Evolutionary conservation across 2,113 vertebrate genomes (phyloP), one percentile per base, ranked within the genome.

Genomic region (Sebastes fasciatus): DNA sequence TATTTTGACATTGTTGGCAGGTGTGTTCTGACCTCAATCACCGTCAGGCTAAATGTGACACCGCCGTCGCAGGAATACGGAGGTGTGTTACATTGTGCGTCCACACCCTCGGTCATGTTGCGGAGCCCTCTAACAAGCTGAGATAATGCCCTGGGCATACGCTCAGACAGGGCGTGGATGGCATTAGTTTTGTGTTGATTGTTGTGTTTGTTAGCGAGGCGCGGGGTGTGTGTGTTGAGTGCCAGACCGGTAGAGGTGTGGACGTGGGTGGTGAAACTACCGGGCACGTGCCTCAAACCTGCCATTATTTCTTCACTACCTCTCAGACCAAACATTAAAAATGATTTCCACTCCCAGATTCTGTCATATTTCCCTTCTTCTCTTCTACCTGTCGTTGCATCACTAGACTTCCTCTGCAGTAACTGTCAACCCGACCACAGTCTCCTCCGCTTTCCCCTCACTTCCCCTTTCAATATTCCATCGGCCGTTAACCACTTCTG

Each of bases 131-230:
- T 83, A 88, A 90, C 85, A 86, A 80, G 84, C 76, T 69, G 70
- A 79, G 84, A 86, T 85, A 87, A 77, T 74, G 84, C 77, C 58
- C 65, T n/a, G 70, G 79, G 77, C 65, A 66, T 73, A 74, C 60
- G 16, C 71, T 88, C 75, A 89, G 89, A 90, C 88, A 87, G 89
- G 91, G 89, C 60, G 92, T 87, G 91, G 85, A 86, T 45, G 76
- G 61, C 23, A 64, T 77, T 69, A 63, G 54, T 43, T 62, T 14
- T 62, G 65, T 83, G 76, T 63, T 76, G 58, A 86, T 81, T 89
- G 86, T 86, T 66, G 79, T 76, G 71, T 55, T 84, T 77, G 70
- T 81, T 78, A 76, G 69, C 1, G 21, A 79, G 68, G 86, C 6
- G 9, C 10, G 3, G 80, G 51, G 77, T 82, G 86, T 79, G 78